Conservation (phyloP, 1,140 invertebrate genomes). For the Luehdorfia chinensis region DNA sequence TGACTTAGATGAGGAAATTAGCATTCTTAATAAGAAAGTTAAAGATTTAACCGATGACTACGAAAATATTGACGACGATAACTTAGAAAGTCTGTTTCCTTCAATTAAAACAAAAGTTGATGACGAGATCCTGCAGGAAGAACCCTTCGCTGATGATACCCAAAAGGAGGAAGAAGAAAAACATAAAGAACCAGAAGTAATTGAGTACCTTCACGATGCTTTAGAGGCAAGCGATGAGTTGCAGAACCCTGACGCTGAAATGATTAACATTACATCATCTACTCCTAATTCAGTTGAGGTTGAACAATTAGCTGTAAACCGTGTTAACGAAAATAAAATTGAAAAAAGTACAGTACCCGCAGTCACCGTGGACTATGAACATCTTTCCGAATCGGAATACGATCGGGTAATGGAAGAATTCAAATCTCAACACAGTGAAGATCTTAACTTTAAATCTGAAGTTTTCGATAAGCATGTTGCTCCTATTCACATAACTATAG, state of each 20-base stretch:
- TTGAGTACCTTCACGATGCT: constrained; percentile 38
- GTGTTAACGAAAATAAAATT: constrained; percentile 5
- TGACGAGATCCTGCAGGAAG: constrained; percentile 18
- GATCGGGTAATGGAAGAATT: constrained; percentile 33
- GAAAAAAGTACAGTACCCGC: constrained; percentile 6
- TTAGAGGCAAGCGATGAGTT: constrained; percentile 24
- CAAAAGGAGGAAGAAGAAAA: constrained; percentile 10
- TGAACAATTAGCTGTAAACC: constrained; percentile 9
- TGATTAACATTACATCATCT: background rate
- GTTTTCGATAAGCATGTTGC: constrained; percentile 18
- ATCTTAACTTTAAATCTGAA: constrained; percentile 26
- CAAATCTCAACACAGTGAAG: constrained; percentile 19
- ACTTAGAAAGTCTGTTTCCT: constrained; percentile 27
- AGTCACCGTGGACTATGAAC: constrained; percentile 14
- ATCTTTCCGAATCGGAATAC: constrained; percentile 28
- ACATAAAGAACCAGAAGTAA: constrained; percentile 19
- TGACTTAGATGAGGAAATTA: constrained; percentile 23
- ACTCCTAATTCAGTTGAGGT: constrained; percentile 2
- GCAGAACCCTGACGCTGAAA: constrained; percentile 12
- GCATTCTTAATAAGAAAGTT: constrained; percentile 17
- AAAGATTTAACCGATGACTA: constrained; percentile 24
- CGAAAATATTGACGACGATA: constrained; percentile 32
- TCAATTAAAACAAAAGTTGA: constrained; percentile 16
- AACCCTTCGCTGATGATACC: constrained; percentile 15
- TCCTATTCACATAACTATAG: constrained; percentile 26